Base-by-base conservation (phyloP, 2,113 vertebrate species). In the Paratilapia polleni region DNA sequence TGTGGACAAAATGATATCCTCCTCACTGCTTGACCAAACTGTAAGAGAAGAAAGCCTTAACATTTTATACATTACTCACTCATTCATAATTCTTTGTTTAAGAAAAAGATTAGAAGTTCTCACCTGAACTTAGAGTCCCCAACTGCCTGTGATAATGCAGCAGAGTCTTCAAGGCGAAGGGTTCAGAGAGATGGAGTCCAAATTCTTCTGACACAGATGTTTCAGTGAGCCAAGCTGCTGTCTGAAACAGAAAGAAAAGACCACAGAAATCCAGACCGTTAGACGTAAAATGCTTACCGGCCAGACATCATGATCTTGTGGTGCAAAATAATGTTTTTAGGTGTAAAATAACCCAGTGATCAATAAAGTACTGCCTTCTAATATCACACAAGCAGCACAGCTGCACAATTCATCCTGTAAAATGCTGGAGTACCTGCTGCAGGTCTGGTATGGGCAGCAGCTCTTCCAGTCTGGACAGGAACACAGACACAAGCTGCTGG, bases 391-490 rank as follows among this genome's bases (percentile, higher is more conserved):
- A 34, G 6, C 34, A 6, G 6, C 6, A 6, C 34, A 34, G 34
- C 6, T 34, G 34, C 6, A 34, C 34, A 36, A 36, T 5, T 36
- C 8, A 7, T 36, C 36, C 19, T 64, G 62, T 38, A 12, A 57
- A 17, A 12, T 81, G 10, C 28, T 68, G 36, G 4, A 79, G 38
- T 85, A 95, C 94, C 92, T 95, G 94, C 20, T 77, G 83, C n/a
- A 93, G 89, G 80, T 93, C 83, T 3, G 94, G 94, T 12, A 88
- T n/a, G 6, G 91, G 93, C 80, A 95, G 78, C 73, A 95, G 86
- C 81, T 92, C 86, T 54, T 97, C 96, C 79, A 97, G 80, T 20
- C 95, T 94, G 89, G 87, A 92, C 82, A 97, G 58, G 24, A 96
- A 96, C 58, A 96, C 87, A 11, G 92, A 95, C 62, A 96, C 88